phyloP scores from a whole-genome alignment of 2,113 vertebrate species.

The Capra hircus region DNA sequence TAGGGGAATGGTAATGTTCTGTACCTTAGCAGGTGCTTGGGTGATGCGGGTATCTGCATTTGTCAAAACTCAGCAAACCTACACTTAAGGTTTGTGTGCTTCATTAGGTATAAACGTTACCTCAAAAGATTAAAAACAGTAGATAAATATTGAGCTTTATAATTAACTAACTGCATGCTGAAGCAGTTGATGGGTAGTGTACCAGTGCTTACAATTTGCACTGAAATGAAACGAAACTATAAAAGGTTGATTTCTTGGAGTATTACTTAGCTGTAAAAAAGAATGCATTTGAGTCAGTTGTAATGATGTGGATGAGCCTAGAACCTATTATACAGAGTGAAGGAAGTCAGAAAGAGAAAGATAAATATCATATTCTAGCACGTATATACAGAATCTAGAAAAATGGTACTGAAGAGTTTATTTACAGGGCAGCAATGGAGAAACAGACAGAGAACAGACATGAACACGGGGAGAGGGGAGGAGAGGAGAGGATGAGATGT shows the following conservation, averaged over 20 bases:
- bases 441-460: neutral
- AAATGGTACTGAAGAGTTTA: neutral
- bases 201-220: too few relatives aligned
- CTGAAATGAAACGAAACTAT: neutral
- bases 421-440: neutral
- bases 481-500: neutral
- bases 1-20: too few relatives aligned
- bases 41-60: neutral
- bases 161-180: neutral
- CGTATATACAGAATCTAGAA: neutral
- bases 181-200: neutral
- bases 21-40: accelerated
- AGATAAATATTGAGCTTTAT: neutral
- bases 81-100: neutral
- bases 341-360: neutral
- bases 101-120: neutral
- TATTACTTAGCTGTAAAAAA: neutral
- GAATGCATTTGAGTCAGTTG: neutral
- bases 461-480: neutral
- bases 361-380: neutral
- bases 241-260: neutral
- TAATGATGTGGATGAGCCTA: neutral
- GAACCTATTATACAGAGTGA: neutral
- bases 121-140: neutral
- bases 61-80: neutral